phyloP scores from a whole-genome alignment of 37 sponge, comb jelly and placozoan genomes.

The Geodia barretti region DNA sequence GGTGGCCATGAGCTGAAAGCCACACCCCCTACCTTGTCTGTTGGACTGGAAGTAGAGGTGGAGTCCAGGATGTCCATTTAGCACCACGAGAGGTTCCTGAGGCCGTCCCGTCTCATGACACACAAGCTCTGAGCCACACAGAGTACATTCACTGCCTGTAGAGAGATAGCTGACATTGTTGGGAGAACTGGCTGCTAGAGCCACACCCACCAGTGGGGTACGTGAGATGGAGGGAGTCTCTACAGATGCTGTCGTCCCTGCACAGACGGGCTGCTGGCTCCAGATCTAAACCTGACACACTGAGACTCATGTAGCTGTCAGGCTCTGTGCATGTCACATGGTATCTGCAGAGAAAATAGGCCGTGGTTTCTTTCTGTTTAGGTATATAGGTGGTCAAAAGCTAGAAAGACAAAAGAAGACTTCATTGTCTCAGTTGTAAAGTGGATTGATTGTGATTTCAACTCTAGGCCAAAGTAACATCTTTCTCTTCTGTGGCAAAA shows the following conservation, averaged over 20 bases:
- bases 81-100: background rate
- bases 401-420: too few relatives aligned
- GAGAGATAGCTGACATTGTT: too few relatives aligned
- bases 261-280: background rate
- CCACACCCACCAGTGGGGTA: background rate
- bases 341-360: background rate
- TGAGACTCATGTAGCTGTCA: background rate
- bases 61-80: background rate
- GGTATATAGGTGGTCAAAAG: too few relatives aligned
- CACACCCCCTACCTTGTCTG: background rate
- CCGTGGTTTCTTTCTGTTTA: too few relatives aligned
- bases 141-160: background rate
- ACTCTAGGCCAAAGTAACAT: too few relatives aligned
- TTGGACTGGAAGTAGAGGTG: background rate
- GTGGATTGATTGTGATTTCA: too few relatives aligned
- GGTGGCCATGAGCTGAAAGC: background rate
- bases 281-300: background rate
- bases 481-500: too few relatives aligned
- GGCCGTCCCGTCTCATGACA: background rate
- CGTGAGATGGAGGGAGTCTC: background rate
- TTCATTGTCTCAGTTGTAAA: too few relatives aligned
- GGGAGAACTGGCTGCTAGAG: too few relatives aligned
- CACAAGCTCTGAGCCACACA: background rate
- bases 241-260: background rate
- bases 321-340: background rate